These are phyloP conservation scores for Theristicus caerulescens DNA, from an alignment of 2,113 vertebrate species.

Conservation along the genomic window DNA sequence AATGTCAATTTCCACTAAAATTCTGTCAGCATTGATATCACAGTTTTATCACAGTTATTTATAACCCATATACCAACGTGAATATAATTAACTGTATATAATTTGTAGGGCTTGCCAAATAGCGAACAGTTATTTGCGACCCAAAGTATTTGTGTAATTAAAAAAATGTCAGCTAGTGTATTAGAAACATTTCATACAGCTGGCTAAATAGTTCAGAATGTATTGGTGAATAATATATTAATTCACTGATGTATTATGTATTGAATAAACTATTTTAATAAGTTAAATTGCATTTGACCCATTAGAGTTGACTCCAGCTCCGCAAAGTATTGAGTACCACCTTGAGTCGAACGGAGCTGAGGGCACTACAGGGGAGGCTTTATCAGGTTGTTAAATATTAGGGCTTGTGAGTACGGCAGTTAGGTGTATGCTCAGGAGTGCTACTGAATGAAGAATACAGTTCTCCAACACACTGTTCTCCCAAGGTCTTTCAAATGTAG, in stretches of 20 bases:
- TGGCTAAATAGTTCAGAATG: conserved; percentile 51
- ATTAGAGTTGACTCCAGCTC: neutral
- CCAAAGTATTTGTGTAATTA: conserved; percentile 64
- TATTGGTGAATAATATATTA: conserved; percentile 57
- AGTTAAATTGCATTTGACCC: conserved; percentile 50
- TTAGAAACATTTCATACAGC: conserved; percentile 61
- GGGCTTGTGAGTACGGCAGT: neutral
- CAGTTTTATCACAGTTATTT: conserved; percentile 60
- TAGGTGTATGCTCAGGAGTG: neutral
- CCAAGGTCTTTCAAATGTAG: neutral
- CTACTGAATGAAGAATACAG: conserved; percentile 4
- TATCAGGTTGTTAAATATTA: neutral
- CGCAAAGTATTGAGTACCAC: neutral
- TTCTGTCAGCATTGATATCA: conserved; percentile 34
- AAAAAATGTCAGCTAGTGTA: conserved; percentile 62
- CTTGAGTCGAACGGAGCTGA: neutral
- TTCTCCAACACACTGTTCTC: conserved; percentile 31
- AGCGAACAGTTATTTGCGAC: conserved; percentile 41
- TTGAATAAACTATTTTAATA: conserved; percentile 50
- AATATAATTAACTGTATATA: conserved; percentile 57
- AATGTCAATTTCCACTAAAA: conserved; percentile 53
- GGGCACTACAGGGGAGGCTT: neutral
- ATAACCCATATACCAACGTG: conserved; percentile 43
- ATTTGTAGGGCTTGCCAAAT: conserved; percentile 58
- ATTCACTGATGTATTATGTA: conserved; percentile 50